phyloP scores from a whole-genome alignment of 2,797 vertebrate genomes.

The Bucorvus abyssinicus region DNA sequence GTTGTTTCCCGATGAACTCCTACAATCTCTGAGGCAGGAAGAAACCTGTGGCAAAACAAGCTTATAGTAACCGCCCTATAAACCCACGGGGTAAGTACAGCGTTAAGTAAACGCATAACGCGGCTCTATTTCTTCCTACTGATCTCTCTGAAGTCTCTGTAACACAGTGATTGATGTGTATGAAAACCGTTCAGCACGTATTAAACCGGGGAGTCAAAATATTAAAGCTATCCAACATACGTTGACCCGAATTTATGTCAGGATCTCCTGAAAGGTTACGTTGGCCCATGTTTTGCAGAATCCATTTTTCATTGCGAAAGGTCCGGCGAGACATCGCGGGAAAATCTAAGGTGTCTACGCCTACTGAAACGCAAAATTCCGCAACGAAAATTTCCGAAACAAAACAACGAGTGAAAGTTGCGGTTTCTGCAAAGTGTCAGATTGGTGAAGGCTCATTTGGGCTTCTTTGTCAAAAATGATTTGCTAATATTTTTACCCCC shows the following conservation, averaged over 20 bases:
- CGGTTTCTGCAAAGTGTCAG: background rate
- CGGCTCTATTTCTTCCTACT: background rate
- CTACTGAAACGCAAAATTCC: background rate
- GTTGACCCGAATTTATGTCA: background rate
- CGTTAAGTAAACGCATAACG: background rate
- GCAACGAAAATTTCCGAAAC: background rate
- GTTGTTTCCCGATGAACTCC: background rate
- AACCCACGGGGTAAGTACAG: background rate
- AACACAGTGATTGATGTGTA: background rate
- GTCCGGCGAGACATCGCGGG: accelerated
- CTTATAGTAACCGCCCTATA: background rate
- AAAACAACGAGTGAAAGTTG: background rate
- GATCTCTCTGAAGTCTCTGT: background rate
- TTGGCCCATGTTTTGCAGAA: background rate
- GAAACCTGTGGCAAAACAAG: conserved; percentile 5
- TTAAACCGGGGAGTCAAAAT: background rate
- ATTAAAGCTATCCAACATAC: background rate
- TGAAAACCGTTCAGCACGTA: background rate
- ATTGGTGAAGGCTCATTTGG: background rate
- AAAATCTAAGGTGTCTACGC: background rate
- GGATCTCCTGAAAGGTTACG: background rate
- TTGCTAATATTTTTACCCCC: background rate
- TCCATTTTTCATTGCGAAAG: background rate
- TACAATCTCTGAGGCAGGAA: background rate
- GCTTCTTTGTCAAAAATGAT: background rate